Conservation (phyloP, 2,113 vertebrate genomes). For the Silurus asotus region DNA sequence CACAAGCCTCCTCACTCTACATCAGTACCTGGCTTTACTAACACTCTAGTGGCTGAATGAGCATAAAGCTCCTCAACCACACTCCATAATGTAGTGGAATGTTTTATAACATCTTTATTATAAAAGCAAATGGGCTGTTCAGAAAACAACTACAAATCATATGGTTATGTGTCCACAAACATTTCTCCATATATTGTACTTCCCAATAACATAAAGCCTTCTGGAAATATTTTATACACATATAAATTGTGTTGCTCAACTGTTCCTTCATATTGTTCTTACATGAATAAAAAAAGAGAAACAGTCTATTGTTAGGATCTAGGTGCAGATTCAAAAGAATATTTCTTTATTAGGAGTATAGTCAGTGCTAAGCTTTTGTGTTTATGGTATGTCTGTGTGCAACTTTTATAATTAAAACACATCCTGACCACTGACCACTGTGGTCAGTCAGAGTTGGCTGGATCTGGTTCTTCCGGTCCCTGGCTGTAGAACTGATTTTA, state of each 20-base stretch:
- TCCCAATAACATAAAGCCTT: too few species aligned
- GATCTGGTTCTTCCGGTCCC: neutral
- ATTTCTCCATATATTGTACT: too few species aligned
- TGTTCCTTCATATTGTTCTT: neutral
- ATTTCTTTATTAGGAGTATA: neutral
- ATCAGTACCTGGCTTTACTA: too few species aligned
- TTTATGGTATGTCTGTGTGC: neutral
- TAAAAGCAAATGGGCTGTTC: too few species aligned
- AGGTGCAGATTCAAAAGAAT: neutral
- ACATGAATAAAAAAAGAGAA: neutral
- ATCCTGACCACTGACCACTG: neutral
- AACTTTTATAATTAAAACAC: neutral
- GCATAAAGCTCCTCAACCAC: too few species aligned
- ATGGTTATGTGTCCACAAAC: too few species aligned
- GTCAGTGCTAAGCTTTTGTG: neutral
- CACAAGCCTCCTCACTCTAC: too few species aligned
- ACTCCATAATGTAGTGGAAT: too few species aligned
- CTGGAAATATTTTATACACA: neutral
- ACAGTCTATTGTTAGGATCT: neutral
- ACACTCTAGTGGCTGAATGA: too few species aligned
- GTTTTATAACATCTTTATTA: too few species aligned
- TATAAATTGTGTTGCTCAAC: neutral
- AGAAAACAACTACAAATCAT: too few species aligned
- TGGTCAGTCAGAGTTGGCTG: neutral
- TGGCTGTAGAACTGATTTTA: neutral